phyloP scores from a whole-genome alignment of 2,113 vertebrate genomes.

The Cyrtonyx montezumae region DNA sequence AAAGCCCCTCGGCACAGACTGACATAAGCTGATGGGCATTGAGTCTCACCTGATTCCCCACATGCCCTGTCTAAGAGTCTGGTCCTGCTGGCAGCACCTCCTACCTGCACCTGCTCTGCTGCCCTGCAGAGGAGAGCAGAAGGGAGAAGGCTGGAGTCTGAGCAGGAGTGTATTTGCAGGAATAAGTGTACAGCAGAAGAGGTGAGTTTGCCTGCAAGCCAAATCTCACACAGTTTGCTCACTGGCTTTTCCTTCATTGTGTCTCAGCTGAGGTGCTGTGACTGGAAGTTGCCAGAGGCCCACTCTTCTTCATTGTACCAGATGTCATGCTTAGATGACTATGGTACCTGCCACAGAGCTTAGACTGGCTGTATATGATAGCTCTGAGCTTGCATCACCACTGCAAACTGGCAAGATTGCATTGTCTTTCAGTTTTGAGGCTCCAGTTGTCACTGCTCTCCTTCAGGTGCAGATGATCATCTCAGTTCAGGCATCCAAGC shows the following conservation, averaged over 20 bases:
- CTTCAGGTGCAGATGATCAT: neutral
- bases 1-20: neutral
- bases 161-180: neutral
- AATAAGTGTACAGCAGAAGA: neutral
- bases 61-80: rapidly evolving
- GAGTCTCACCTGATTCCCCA: neutral
- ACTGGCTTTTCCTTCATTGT: neutral
- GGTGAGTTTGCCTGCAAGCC: neutral
- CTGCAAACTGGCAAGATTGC: neutral
- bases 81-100: neutral
- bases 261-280: neutral
- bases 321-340: neutral
- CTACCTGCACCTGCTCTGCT: neutral
- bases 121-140: neutral
- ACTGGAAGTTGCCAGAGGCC: neutral
- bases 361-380: rapidly evolving
- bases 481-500: neutral
- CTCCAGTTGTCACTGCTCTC: neutral
- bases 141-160: neutral
- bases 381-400: neutral
- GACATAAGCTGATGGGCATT: neutral
- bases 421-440: neutral
- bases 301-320: neutral
- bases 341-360: neutral
- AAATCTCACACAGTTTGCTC: neutral